Evolutionary conservation across 2,797 vertebrate species (phyloP).

Genomic region (Microctenopoma lineatum): DNA sequence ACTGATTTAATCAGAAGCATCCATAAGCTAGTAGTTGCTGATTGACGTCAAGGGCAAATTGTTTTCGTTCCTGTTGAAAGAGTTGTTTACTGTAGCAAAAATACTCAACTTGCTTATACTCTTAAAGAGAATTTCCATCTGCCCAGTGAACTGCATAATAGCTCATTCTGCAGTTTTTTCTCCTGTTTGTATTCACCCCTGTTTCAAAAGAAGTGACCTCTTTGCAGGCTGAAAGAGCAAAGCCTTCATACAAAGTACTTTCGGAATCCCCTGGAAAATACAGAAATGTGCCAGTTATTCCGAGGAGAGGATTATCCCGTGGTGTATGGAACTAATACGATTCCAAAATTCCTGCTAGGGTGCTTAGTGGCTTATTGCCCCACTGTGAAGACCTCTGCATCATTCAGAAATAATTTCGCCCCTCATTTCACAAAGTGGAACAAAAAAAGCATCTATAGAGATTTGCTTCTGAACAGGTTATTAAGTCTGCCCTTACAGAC

Average conservation of each 20-base stretch:
- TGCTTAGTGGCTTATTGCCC: conserved; percentile 73
- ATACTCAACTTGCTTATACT: conserved; percentile 38
- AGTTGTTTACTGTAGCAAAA: conserved; percentile 64
- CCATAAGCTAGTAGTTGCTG: conserved; percentile 25
- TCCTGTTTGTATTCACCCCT: conserved; percentile 35
- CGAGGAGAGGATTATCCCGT: conserved; percentile 76
- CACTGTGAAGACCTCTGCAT: conserved; percentile 65
- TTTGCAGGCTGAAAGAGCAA: conserved; percentile 74
- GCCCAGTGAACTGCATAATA: conserved; percentile 63
- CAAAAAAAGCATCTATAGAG: conserved; percentile 46
- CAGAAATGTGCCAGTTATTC: conserved; percentile 77
- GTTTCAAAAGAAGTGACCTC: conserved; percentile 71
- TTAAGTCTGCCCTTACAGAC: conserved; percentile 40
- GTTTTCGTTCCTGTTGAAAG: conserved; percentile 21
- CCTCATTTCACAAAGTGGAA: conserved; percentile 59
- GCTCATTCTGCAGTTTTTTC: conserved; percentile 38
- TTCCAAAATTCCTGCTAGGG: conserved; percentile 70
- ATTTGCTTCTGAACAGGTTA: conserved; percentile 52
- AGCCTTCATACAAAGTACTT: conserved; percentile 67
- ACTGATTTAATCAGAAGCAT: conserved; percentile 48
- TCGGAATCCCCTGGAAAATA: conserved; percentile 67
- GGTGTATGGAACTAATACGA: conserved; percentile 79
- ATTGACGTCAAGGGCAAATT: conserved; percentile 41
- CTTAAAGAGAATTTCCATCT: conserved; percentile 65
- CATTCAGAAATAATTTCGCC: conserved; percentile 64